Percentiles rank a stretch among this genome's conserved stretches.
Evolutionary conservation across 2,113 vertebrate species (phyloP).

Genomic region (Centropus unirufus): DNA sequence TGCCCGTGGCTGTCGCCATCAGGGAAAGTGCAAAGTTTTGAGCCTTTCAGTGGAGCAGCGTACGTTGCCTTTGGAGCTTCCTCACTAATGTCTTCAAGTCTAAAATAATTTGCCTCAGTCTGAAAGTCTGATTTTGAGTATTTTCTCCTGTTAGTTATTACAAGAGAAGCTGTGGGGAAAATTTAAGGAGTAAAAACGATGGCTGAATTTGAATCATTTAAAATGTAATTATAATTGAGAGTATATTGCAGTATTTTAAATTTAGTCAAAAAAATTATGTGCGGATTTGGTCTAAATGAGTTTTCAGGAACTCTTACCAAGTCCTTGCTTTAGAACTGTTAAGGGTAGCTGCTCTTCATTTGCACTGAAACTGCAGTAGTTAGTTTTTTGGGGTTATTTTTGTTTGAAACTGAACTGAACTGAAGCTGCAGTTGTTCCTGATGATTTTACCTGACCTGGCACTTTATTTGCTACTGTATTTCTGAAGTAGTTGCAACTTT

Average conservation of each 20-base stretch:
- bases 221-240: neutral
- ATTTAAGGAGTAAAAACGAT: neutral
- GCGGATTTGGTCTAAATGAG: neutral
- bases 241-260: neutral
- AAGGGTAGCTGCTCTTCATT: neutral
- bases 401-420: neutral
- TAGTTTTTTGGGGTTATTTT: neutral
- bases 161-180: neutral
- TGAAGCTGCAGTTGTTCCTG: neutral
- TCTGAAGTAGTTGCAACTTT: neutral
- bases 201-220: neutral
- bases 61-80: neutral
- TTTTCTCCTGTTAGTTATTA: neutral
- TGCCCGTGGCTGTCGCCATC: rapidly evolving
- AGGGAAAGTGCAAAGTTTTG: neutral
- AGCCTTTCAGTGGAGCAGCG: neutral
- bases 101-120: neutral
- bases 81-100: neutral
- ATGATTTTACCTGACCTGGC: neutral
- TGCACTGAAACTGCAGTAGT: neutral
- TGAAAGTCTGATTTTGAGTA: neutral
- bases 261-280: neutral
- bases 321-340: neutral
- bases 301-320: neutral
- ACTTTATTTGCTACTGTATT: neutral